Base-by-base conservation (phyloP, 2,797 vertebrate species). In the Atherinosoma microstoma region DNA sequence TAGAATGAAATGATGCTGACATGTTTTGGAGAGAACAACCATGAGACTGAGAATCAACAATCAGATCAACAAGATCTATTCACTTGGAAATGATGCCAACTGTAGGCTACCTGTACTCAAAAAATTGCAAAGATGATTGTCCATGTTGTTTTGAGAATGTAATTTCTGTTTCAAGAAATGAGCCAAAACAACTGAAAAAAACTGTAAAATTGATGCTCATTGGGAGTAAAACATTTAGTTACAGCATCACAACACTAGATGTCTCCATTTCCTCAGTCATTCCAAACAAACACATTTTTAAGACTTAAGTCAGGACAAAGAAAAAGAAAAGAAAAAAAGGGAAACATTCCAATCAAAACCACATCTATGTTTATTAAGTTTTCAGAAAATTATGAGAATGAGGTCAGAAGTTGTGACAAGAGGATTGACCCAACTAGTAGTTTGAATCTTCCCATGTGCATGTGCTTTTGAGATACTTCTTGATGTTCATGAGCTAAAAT, bases 171-270 rank as follows among this genome's bases (percentile, higher is more conserved):
- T 32, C 3, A 32, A 32, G 6, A 32, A 32, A 32, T 32, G 30
- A 32, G 30, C 30, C 30, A 32, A 32, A 32, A 1, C 30, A 35
- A 8, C 6, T 8, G 5, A 35, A 10, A 35, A 38, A 38, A 45
- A 45, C 4, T 16, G 18, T 18, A 3, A 45, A 45, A 47, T 47
- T 20, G 45, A 20, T 47, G 7, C 8, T n/a, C 4, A 47, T 8
- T n/a, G 20, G 7, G 20, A 47, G 5, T 8, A 66, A 58, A 15
- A 47, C 0, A 49, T 20, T n/a, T 1, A 70, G 20, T 18, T 62
- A 58, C 42, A 22, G 54, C 5, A 1, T 60, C 2, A 10, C 0
- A 36, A 73, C 87, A 88, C 82, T 67, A 88, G 85, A 60, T 86
- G 85, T 77, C 83, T 54, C 76, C 30, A 64, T 77, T 64, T 66